Conservation (phyloP, 2,888 invertebrate species). For the Crioceris asparagi region DNA sequence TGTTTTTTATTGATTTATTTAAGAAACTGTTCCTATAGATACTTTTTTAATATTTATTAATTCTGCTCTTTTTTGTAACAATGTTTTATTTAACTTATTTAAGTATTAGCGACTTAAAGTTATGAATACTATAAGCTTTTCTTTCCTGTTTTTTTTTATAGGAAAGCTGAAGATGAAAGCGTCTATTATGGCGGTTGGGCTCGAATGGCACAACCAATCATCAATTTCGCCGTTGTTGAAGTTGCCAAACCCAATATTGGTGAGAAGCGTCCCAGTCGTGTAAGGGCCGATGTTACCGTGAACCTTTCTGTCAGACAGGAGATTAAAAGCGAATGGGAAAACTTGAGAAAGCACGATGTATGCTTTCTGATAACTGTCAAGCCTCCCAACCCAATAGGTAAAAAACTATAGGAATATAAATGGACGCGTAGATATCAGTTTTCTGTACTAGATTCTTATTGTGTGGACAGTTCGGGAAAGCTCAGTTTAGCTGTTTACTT, state of each 20-base stretch:
- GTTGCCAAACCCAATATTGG: constrained; percentile 86
- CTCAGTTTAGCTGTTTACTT: constrained; percentile 15
- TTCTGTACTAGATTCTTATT: no score
- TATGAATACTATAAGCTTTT: no score
- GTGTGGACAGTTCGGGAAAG: not conserved
- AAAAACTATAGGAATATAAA: no score
- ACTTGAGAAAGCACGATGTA: constrained; percentile 92
- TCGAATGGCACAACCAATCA: constrained; percentile 92
- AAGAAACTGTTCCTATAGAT: no score
- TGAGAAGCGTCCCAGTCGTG: constrained; percentile 89
- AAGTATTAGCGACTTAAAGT: no score
- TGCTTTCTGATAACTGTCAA: constrained; percentile 90
- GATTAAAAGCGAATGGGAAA: constrained; percentile 95
- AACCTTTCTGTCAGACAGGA: constrained; percentile 83
- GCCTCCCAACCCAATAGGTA: constrained; percentile 74
- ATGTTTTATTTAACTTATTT: no score
- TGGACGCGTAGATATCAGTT: no score
- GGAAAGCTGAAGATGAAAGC: constrained; percentile 75
- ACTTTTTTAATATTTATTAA: no score
- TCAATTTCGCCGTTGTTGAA: constrained; percentile 88
- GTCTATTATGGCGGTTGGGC: constrained; percentile 97
- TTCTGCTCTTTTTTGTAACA: no score
- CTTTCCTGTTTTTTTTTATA: no score
- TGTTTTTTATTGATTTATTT: no score
- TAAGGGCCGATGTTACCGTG: constrained; percentile 89